These are phyloP conservation scores for Lissocephala sabroskyi DNA, from an alignment of 2,888 invertebrate species.

Conservation along the genomic window DNA sequence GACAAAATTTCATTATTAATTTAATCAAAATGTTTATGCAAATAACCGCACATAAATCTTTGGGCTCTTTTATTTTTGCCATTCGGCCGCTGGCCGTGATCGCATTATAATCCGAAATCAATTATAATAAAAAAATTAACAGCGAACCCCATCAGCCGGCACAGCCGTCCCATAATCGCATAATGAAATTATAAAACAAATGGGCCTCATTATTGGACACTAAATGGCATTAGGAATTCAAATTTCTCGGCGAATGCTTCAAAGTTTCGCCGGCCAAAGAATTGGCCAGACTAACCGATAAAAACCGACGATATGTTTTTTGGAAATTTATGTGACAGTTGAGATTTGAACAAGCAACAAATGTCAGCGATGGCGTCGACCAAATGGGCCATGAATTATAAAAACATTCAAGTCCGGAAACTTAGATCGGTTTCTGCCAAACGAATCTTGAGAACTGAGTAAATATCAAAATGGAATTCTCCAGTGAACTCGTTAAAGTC, in stretches of 20 bases:
- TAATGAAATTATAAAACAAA: slow-evolving; percentile 65
- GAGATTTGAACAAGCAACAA: slow-evolving; percentile 55
- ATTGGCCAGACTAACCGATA: not conserved
- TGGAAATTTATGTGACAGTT: slow-evolving; percentile 56
- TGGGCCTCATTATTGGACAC: slow-evolving; percentile 64
- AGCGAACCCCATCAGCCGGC: slow-evolving; percentile 14
- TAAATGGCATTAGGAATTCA: slow-evolving; percentile 60
- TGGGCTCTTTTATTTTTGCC: slow-evolving; percentile 32
- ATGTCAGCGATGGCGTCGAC: slow-evolving; percentile 52
- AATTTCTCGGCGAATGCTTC: slow-evolving; percentile 38
- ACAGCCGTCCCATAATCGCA: not conserved
- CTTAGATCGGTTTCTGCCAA: slow-evolving; percentile 23
- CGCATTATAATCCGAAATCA: slow-evolving; percentile 54
- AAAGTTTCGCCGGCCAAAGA: slow-evolving; percentile 26
- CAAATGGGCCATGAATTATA: slow-evolving; percentile 52
- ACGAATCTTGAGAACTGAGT: no score
- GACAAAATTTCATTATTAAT: slow-evolving; percentile 51
- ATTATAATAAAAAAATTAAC: slow-evolving; percentile 47
- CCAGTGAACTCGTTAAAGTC: no score
- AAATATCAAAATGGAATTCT: no score
- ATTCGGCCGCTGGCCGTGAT: slow-evolving; percentile 29
- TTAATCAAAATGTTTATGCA: slow-evolving; percentile 64
- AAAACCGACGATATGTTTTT: slow-evolving; percentile 30
- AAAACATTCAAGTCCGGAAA: not conserved
- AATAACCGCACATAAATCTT: slow-evolving; percentile 41